Evolutionary conservation across 1,140 invertebrate species (phyloP).

Genomic region (Panagrolaimus sp.): DNA sequence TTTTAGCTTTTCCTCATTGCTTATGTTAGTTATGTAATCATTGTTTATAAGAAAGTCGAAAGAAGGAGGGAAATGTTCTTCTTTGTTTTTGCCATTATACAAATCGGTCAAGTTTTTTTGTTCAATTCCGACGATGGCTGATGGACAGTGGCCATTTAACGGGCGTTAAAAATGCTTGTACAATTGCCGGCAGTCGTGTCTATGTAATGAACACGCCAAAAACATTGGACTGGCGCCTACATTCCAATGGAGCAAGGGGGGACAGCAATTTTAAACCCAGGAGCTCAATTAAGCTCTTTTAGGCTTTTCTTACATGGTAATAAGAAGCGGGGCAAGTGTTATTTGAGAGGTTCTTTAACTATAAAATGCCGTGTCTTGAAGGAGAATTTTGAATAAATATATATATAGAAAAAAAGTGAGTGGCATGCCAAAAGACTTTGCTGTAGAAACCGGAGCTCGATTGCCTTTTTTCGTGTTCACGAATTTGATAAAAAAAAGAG

Average conservation of each 20-base stretch:
- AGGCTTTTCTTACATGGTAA: constrained; percentile 16
- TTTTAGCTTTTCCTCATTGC: constrained; percentile 4
- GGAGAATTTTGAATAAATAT: no score
- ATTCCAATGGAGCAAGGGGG: no score
- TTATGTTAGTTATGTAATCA: constrained; percentile 13
- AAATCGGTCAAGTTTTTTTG: no score
- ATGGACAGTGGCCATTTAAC: constrained; percentile 6
- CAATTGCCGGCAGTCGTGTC: background rate
- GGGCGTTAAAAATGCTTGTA: background rate
- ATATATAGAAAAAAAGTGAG: no score
- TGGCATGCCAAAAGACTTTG: no score
- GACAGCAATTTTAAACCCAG: constrained; percentile 14
- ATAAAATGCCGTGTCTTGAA: background rate
- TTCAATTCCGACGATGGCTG: background rate
- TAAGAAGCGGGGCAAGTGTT: constrained; percentile 5
- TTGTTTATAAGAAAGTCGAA: constrained; percentile 1
- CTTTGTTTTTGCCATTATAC: background rate
- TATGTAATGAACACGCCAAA: background rate
- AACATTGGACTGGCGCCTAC: no score
- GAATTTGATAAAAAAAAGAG: no score
- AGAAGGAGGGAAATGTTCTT: background rate
- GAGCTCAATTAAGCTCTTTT: constrained; percentile 16
- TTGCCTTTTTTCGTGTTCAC: no score
- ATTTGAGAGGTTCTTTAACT: constrained; percentile 8
- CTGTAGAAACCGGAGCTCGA: no score